Percentiles rank a stretch among this genome's conserved stretches.
Conservation (phyloP, 2,888 invertebrate genomes). For the Xanthorhoe designata region DNA sequence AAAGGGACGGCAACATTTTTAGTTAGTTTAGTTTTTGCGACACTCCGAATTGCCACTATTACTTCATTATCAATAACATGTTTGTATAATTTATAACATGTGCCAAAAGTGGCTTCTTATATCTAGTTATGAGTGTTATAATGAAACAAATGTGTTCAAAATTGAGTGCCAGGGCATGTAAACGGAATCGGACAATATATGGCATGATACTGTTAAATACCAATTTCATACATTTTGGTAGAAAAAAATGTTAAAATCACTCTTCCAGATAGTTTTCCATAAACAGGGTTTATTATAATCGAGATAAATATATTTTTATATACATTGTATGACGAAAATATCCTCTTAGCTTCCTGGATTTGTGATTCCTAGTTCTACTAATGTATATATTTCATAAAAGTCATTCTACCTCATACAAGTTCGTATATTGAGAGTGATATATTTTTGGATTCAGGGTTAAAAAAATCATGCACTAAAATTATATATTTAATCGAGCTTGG, state of each 20-base stretch:
- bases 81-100: constrained; percentile 49
- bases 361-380: constrained; percentile 51
- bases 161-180: constrained; percentile 59
- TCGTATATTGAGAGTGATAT: constrained; percentile 39
- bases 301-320: constrained; percentile 30
- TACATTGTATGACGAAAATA: constrained; percentile 17
- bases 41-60: no score
- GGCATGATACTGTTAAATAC: constrained; percentile 37
- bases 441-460: constrained; percentile 46
- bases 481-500: constrained; percentile 60
- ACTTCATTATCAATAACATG: constrained; percentile 24
- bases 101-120: constrained; percentile 73
- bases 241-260: constrained; percentile 28
- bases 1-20: no score
- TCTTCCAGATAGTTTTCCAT: constrained; percentile 35
- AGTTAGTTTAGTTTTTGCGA: no score
- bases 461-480: constrained; percentile 36
- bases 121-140: constrained; percentile 43
- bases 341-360: constrained; percentile 44
- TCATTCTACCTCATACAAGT: constrained; percentile 60
- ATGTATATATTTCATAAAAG: constrained; percentile 50
- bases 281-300: constrained; percentile 52
- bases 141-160: constrained; percentile 68
- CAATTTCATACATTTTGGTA: constrained; percentile 48
- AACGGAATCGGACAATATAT: constrained; percentile 55